A percentile compares a stretch with the other conserved stretches of the same genome.
Conservation (phyloP, 1,140 invertebrate genomes). For the Wasmannia auropunctata region DNA sequence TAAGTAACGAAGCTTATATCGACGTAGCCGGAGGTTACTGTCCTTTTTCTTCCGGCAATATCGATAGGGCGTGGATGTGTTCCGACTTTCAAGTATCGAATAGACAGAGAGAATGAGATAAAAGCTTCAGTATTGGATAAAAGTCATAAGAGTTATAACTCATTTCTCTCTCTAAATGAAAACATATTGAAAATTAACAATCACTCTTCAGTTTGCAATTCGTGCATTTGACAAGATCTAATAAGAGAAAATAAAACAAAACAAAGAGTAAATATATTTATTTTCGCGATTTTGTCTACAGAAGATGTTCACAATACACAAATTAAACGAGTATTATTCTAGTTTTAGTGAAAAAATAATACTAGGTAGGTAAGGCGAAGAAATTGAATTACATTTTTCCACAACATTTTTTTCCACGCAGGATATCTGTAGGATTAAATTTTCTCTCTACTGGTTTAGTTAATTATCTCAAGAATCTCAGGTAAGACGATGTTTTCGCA, state of each 20-base stretch:
- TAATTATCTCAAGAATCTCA: background rate
- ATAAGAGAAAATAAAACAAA: background rate
- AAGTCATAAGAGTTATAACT: background rate
- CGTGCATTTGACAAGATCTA: background rate
- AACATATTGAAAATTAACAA: background rate
- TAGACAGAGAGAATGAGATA: background rate
- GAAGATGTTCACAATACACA: background rate
- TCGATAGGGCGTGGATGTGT: conserved; percentile 9
- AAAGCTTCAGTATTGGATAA: background rate
- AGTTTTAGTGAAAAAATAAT: background rate
- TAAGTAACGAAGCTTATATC: conserved; percentile 60
- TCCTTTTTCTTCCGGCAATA: background rate
- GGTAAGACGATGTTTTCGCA: background rate
- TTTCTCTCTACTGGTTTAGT: background rate
- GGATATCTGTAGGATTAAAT: background rate
- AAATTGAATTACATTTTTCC: background rate
- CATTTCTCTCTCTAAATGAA: background rate
- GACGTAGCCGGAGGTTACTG: background rate
- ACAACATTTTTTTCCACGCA: background rate
- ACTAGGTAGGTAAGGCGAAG: background rate
- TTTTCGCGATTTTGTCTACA: background rate
- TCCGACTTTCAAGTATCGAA: conserved; percentile 13
- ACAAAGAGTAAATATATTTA: background rate
- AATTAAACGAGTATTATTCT: background rate
- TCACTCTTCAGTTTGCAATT: background rate